Evolutionary conservation across 1,140 invertebrate genomes (phyloP), one percentile per base, ranked within the genome.

Genomic region (Philaenus spumarius): DNA sequence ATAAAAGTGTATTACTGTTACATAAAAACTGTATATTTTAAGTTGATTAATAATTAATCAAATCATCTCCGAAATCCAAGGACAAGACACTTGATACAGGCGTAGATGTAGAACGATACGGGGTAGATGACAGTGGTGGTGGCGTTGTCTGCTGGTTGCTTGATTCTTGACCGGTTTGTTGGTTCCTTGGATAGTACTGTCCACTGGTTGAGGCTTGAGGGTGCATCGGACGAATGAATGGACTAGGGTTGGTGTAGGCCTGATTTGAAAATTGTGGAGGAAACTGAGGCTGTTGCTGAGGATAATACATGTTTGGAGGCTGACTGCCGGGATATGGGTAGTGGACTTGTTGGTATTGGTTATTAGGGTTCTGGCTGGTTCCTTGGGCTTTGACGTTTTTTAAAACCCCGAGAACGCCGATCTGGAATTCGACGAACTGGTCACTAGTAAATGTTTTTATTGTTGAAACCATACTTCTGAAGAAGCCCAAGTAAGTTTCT

Each of bases 401-500:
- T 22, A 51, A 51, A 35, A 51, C 48, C 3, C 48, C 23, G 2
- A 51, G 48, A 51, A 51, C 48, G 15, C 48, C 51, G 5, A 46
- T 24, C 39, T 51, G 58, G 22, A 59, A 45, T 23, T 55, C 40
- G 14, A 59, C 12, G 23, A 50, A 52, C 40, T 59, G 47, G 43
- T 59, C 58, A 53, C 20, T 45, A 34, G 42, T 59, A 26, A 59
- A 59, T 22, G 50, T 54, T 26, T 53, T 37, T 35, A 52, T 23
- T 23, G 26, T 60, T 20, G 59, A 54, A 22, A 60, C 22, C 37
- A 60, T 37, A 7, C 59, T 53, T 60, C 54, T 60, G 50, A 60
- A 60, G 37, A 60, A 60, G 37, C 51, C 53, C 20, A 60, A 57
- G 48, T 60, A 53, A 34, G 42, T 47, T 35, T 60, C 48, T 58